These are phyloP conservation scores for Cryptoprocta ferox DNA, from an alignment of 2,797 vertebrate species.

Conservation along the genomic window DNA sequence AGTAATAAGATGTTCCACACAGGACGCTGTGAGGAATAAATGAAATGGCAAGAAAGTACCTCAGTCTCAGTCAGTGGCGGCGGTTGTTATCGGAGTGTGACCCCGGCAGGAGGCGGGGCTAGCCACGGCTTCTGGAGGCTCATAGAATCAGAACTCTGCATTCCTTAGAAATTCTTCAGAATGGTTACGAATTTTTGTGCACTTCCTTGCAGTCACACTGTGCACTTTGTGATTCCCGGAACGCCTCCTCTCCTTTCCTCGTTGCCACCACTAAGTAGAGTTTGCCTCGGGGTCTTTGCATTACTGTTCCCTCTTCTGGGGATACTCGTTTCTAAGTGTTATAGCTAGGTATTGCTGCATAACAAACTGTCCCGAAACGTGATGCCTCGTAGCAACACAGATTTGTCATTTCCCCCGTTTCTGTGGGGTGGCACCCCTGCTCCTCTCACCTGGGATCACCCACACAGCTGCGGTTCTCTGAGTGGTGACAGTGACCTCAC, in stretches of 20 bases:
- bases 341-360: background rate
- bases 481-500: background rate
- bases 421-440: background rate
- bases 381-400: background rate
- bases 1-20: rapidly evolving
- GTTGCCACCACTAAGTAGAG: background rate
- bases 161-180: background rate
- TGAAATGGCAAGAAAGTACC: background rate
- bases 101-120: background rate
- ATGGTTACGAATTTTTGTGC: background rate
- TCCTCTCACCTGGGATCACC: background rate
- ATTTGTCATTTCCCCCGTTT: background rate
- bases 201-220: background rate
- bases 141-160: background rate
- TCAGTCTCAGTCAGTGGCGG: background rate
- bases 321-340: background rate
- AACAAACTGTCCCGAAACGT: background rate
- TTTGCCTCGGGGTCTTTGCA: background rate
- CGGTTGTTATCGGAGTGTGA: background rate
- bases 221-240: background rate
- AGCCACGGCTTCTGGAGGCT: background rate
- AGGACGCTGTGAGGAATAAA: background rate
- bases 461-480: too few relatives aligned
- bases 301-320: background rate
- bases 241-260: too few relatives aligned